Conservation (phyloP, 2,888 invertebrate species). For the Tribolium freemani region DNA sequence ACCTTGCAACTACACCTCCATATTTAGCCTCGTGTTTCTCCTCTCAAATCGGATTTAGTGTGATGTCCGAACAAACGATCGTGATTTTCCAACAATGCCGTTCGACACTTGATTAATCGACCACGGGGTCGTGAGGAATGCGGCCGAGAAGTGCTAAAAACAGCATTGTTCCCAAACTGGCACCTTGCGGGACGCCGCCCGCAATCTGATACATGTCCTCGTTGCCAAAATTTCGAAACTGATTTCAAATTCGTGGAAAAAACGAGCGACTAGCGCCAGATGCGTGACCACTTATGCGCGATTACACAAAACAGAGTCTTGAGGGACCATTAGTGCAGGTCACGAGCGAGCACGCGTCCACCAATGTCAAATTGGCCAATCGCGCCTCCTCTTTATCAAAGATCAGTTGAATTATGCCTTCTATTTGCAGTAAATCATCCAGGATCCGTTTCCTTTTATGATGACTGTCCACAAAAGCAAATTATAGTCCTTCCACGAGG, state of each 20-base stretch:
- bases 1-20: conserved; percentile 11
- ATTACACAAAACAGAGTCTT: neutral
- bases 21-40: conserved; percentile 6
- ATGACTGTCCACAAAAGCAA: neutral
- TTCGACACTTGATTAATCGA: conserved; percentile 16
- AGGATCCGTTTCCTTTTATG: conserved; percentile 10
- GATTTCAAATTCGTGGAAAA: neutral
- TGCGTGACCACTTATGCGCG: neutral
- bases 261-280: neutral
- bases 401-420: neutral
- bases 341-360: conserved; percentile 9
- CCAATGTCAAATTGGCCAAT: conserved; percentile 22
- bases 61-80: neutral
- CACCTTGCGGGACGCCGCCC: neutral
- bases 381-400: neutral
- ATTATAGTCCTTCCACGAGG: neutral
- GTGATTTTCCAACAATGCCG: conserved; percentile 3
- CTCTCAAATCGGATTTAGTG: neutral
- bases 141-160: conserved; percentile 1
- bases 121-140: conserved; percentile 5
- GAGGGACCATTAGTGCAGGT: neutral
- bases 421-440: neutral
- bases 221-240: neutral
- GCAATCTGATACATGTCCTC: neutral
- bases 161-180: neutral